phyloP scores from a whole-genome alignment of 2,797 vertebrate species.

The Bradypodion pumilum region DNA sequence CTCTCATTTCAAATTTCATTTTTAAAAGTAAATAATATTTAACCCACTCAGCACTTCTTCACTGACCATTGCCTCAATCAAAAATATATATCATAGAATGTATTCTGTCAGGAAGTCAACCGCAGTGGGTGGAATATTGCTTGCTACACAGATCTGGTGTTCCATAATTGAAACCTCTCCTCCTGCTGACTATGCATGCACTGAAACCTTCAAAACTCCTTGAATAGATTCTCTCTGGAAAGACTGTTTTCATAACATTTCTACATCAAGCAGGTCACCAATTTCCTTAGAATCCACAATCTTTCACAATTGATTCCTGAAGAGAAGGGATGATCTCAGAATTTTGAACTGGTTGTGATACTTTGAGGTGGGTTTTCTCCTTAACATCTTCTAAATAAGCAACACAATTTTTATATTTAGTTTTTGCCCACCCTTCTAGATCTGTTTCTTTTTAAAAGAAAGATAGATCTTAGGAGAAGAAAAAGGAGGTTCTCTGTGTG shows the following conservation, averaged over 20 bases:
- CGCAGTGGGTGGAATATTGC: neutral
- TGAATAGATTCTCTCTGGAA: constrained; percentile 15
- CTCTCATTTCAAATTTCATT: no score
- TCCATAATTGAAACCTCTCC: neutral
- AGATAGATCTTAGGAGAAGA: neutral
- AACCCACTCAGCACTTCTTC: no score
- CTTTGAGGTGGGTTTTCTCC: no score
- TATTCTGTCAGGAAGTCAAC: neutral
- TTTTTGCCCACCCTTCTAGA: constrained; percentile 4
- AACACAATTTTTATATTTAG: neutral
- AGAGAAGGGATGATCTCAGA: neutral
- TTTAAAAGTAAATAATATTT: no score
- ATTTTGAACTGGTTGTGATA: neutral
- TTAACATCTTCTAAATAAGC: constrained; percentile 11
- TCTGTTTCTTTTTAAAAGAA: neutral
- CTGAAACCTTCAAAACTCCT: neutral
- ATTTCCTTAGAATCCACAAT: constrained; percentile 38
- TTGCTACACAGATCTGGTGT: neutral
- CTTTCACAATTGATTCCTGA: neutral
- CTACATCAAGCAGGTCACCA: constrained; percentile 6
- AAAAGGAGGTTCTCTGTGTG: neutral
- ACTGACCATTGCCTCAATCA: no score
- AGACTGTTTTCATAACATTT: constrained; percentile 19
- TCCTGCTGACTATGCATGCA: constrained; percentile 6
- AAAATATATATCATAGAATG: no score